phyloP scores from a whole-genome alignment of 2,797 vertebrate genomes.

The Acanthurus tractus region DNA sequence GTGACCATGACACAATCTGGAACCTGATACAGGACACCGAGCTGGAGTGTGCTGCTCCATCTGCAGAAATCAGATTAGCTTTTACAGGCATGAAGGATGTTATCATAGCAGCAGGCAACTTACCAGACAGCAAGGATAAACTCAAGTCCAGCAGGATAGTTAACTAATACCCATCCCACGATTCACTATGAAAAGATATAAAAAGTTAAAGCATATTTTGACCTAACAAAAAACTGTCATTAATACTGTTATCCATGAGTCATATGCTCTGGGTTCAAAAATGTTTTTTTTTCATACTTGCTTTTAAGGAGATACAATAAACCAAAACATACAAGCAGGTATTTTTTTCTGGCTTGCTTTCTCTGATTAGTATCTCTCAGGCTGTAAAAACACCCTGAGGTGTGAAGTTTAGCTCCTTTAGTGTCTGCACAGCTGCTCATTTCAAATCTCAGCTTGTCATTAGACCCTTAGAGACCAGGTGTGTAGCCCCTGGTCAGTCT shows the following conservation, averaged over 20 bases:
- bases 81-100: conserved; percentile 39
- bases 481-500: conserved; percentile 50
- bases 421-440: conserved; percentile 58
- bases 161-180: conserved; percentile 1
- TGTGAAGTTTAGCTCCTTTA: conserved; percentile 55
- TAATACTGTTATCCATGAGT: neutral
- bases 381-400: conserved; percentile 62
- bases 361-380: conserved; percentile 23
- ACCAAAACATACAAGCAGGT: neutral
- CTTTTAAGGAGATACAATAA: conserved; percentile 9
- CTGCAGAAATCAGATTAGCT: conserved; percentile 65
- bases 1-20: conserved; percentile 69
- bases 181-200: neutral
- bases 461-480: conserved; percentile 57
- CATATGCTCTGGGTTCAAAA: neutral
- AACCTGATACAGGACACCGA: conserved; percentile 54
- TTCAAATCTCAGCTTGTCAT: conserved; percentile 56
- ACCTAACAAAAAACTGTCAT: too few species aligned
- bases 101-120: conserved; percentile 35
- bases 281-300: neutral
- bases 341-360: conserved; percentile 9
- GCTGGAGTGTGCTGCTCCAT: conserved; percentile 46
- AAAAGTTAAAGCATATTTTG: neutral
- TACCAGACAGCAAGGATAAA: conserved; percentile 19
- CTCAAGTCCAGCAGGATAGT: neutral